phyloP scores from a whole-genome alignment of 2,113 vertebrate species.

The Ictalurus punctatus region DNA sequence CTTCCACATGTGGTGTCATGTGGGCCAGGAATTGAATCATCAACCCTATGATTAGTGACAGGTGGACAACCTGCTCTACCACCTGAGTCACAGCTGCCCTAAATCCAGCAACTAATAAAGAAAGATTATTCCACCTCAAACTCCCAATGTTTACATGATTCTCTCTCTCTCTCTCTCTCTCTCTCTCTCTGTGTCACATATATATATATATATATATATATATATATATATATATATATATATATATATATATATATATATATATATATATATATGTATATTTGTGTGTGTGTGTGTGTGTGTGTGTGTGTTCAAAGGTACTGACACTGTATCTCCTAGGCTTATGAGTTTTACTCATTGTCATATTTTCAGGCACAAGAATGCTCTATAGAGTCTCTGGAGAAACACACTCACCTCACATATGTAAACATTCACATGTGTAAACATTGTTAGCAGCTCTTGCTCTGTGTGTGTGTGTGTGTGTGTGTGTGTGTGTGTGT shows the following conservation, averaged over 20 bases:
- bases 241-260: too few species aligned
- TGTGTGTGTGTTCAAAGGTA: constrained; percentile 25
- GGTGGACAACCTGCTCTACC: too few species aligned
- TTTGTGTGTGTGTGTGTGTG: background rate
- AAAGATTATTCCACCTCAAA: background rate
- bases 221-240: too few species aligned
- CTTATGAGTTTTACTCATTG: constrained; percentile 52
- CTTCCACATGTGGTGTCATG: too few species aligned
- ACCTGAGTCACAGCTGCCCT: too few species aligned
- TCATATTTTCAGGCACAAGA: constrained; percentile 40
- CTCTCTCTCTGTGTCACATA: too few species aligned
- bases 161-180: too few species aligned
- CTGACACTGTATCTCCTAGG: constrained; percentile 42
- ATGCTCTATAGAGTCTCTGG: constrained; percentile 30
- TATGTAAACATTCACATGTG: constrained; percentile 28
- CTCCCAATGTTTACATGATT: background rate
- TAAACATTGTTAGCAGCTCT: constrained; percentile 32
- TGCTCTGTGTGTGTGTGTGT: background rate
- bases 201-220: too few species aligned
- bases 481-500: background rate
- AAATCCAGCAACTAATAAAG: background rate
- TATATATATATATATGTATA: too few species aligned
- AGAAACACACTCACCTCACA: constrained; percentile 22
- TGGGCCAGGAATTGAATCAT: too few species aligned
- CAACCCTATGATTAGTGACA: too few species aligned